A percentile compares a stretch with the other conserved stretches of the same genome.
Conservation (phyloP, 2,888 invertebrate species). For the Villa cingulata region DNA sequence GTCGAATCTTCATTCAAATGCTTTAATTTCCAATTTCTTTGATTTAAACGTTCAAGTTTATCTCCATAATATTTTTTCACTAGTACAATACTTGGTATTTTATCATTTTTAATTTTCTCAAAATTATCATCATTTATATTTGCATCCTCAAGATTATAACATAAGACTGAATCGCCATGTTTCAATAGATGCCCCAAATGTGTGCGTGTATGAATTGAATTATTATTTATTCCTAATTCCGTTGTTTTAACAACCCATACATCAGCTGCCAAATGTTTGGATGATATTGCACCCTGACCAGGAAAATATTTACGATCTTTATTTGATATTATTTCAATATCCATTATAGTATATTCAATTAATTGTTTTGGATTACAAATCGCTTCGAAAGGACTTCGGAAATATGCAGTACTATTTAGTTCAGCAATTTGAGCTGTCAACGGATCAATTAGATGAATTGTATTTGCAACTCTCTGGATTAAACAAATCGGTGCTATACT, state of each 20-base stretch:
- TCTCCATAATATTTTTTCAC: conserved; percentile 84
- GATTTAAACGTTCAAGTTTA: conserved; percentile 52
- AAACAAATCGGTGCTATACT: conserved; percentile 80
- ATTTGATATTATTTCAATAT: conserved; percentile 52
- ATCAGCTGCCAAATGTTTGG: conserved; percentile 80
- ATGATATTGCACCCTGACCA: conserved; percentile 77
- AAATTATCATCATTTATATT: conserved; percentile 85
- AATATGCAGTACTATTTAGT: conserved; percentile 63
- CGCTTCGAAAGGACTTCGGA: conserved; percentile 73
- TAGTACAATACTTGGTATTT: conserved; percentile 81
- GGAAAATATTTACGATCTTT: conserved; percentile 66
- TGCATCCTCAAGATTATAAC: conserved; percentile 78
- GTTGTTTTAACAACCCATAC: conserved; percentile 84
- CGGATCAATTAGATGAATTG: conserved; percentile 89
- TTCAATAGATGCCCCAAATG: conserved; percentile 89
- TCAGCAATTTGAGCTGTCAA: conserved; percentile 76
- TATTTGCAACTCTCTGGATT: conserved; percentile 75
- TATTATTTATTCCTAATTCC: conserved; percentile 70
- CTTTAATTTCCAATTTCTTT: conserved; percentile 81
- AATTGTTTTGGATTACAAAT: conserved; percentile 86
- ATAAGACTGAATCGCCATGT: conserved; percentile 84
- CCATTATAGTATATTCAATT: conserved; percentile 87
- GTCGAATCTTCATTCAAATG: conserved; percentile 62
- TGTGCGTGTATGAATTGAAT: conserved; percentile 72
- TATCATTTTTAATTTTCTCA: conserved; percentile 58